A percentile compares a stretch with the other conserved stretches of the same genome.
Conservation (phyloP, 2,888 invertebrate species). For the Teleogryllus oceanicus region DNA sequence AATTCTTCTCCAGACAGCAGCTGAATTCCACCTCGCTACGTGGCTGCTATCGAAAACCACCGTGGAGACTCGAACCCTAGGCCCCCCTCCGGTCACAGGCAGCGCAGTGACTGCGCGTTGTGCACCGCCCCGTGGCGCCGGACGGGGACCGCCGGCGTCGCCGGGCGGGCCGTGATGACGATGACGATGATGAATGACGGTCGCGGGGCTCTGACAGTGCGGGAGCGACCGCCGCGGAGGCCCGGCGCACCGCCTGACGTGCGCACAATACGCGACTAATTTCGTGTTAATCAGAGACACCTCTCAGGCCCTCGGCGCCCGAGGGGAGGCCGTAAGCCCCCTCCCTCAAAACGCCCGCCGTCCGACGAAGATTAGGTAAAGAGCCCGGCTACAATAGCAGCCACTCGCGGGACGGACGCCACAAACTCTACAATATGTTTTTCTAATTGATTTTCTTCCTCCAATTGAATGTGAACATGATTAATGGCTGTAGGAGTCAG, state of each 20-base stretch:
- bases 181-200: neutral
- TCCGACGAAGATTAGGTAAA: neutral
- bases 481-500: neutral
- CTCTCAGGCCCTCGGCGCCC: neutral
- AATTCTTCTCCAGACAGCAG: no score
- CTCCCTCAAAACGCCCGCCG: neutral
- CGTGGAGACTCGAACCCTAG: no score
- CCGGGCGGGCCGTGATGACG: no score
- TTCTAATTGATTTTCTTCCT: slow-evolving; percentile 18
- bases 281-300: slow-evolving; percentile 18
- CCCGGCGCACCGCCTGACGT: neutral
- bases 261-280: neutral
- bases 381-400: neutral
- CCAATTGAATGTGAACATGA: slow-evolving; percentile 18
- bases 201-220: neutral
- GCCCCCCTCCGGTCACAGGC: no score
- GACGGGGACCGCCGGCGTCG: no score
- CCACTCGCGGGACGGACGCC: neutral
- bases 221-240: neutral
- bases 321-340: neutral
- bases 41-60: no score
- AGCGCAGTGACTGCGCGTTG: no score
- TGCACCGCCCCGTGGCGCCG: no score
- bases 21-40: no score
- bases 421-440: neutral